A percentile compares a stretch with the other conserved stretches of the same genome.
Conservation (phyloP, 2,113 vertebrate species). For the Corvus hawaiiensis region DNA sequence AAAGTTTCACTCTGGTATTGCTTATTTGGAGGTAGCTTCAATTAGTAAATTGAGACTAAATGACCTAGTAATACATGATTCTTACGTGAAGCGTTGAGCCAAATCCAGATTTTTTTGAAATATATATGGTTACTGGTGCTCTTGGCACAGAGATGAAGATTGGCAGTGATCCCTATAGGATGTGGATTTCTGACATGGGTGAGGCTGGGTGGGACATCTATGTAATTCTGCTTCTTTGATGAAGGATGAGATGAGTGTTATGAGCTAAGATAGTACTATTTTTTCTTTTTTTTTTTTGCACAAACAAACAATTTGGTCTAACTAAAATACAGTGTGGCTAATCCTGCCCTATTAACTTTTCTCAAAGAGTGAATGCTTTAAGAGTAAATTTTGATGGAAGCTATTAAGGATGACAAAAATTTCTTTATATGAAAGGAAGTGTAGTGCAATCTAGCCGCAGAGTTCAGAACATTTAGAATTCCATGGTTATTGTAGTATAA, state of each 20-base stretch:
- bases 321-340: not conserved
- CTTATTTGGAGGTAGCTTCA: not conserved
- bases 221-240: not conserved
- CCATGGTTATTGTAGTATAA: not conserved
- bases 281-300: fast-evolving
- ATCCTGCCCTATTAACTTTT: not conserved
- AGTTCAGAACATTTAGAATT: not conserved
- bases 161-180: not conserved
- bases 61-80: not conserved
- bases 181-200: not conserved
- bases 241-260: not conserved
- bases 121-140: not conserved
- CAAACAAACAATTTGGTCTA: not conserved
- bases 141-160: not conserved
- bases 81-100: not conserved
- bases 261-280: not conserved
- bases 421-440: not conserved
- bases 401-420: not conserved
- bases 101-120: not conserved
- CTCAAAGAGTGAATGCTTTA: not conserved
- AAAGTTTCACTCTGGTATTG: not conserved
- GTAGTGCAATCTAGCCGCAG: not conserved
- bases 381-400: not conserved
- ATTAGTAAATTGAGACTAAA: not conserved
- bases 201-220: not conserved